Conservation (phyloP, 2,888 invertebrate genomes). For the Torymus auratus region DNA sequence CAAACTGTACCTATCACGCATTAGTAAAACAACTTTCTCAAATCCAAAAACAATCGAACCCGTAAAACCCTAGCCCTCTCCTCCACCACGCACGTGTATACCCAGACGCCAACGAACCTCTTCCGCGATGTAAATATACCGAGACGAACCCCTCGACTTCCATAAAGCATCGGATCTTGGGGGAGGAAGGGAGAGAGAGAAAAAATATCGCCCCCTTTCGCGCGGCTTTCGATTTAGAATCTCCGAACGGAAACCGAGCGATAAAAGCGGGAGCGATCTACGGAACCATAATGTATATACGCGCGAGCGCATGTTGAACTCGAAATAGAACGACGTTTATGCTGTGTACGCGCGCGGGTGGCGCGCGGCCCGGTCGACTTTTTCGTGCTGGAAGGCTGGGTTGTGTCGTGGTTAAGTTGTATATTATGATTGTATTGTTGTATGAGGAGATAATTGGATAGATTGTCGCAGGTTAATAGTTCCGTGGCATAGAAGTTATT, state of each 20-base stretch:
- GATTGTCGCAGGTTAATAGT: too few species aligned
- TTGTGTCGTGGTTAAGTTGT: too few species aligned
- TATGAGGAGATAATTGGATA: too few species aligned
- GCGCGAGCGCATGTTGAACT: slow-evolving; percentile 9
- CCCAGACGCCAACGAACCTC: too few species aligned
- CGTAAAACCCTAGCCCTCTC: too few species aligned
- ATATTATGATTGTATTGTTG: too few species aligned
- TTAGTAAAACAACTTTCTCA: too few species aligned
- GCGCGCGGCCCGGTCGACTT: neutral
- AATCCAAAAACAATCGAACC: too few species aligned
- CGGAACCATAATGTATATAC: slow-evolving; percentile 27
- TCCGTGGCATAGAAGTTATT: too few species aligned
- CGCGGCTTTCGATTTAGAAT: slow-evolving; percentile 46
- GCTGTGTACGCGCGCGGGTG: neutral
- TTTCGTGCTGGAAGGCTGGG: slow-evolving; percentile 3
- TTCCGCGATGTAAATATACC: slow-evolving; percentile 16
- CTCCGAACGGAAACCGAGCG: slow-evolving; percentile 36
- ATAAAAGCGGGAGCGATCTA: slow-evolving; percentile 45
- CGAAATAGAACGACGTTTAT: slow-evolving; percentile 40
- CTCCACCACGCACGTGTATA: too few species aligned
- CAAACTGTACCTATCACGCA: too few species aligned
- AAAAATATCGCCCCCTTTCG: neutral
- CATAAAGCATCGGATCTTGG: neutral
- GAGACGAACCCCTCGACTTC: neutral
- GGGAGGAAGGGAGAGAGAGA: neutral